Percentiles rank a stretch among this genome's conserved stretches.
phyloP scores from a whole-genome alignment of 2,797 vertebrate genomes.

The Enteromius viviparus region DNA sequence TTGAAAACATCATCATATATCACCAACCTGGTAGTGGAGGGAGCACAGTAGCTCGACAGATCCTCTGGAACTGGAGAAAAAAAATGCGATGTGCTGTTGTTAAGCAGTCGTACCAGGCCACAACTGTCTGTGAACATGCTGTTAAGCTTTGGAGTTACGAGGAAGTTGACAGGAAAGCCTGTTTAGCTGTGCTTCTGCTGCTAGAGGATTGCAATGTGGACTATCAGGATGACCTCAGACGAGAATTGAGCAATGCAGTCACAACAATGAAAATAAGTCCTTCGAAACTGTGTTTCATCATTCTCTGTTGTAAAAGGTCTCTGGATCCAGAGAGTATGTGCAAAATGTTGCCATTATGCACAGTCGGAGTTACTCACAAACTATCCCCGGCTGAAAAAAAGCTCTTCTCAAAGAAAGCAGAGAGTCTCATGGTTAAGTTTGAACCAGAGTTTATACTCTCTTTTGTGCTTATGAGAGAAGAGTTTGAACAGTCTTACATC shows the following conservation, averaged over 20 bases:
- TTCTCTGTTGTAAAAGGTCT: conserved; percentile 80
- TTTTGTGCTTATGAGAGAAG: conserved; percentile 84
- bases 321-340: conserved; percentile 77
- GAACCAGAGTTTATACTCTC: conserved; percentile 78
- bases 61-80: conserved; percentile 82
- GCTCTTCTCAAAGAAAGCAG: conserved; percentile 73
- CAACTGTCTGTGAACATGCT: conserved; percentile 75
- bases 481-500: conserved; percentile 66
- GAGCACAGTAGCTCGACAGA: conserved; percentile 83
- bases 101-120: conserved; percentile 67
- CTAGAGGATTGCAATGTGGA: conserved; percentile 81
- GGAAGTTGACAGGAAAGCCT: conserved; percentile 75
- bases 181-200: conserved; percentile 77
- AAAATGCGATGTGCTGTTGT: conserved; percentile 79
- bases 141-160: conserved; percentile 79
- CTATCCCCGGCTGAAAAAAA: conserved; percentile 76
- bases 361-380: conserved; percentile 83
- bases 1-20: conserved; percentile 79
- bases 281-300: conserved; percentile 76
- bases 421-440: conserved; percentile 67
- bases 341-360: conserved; percentile 72
- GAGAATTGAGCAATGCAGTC: conserved; percentile 72
- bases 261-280: conserved; percentile 67
- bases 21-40: conserved; percentile 89
- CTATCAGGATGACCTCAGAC: conserved; percentile 77